phyloP scores from a whole-genome alignment of 2,888 invertebrate genomes.

The Lucinisca nassula region DNA sequence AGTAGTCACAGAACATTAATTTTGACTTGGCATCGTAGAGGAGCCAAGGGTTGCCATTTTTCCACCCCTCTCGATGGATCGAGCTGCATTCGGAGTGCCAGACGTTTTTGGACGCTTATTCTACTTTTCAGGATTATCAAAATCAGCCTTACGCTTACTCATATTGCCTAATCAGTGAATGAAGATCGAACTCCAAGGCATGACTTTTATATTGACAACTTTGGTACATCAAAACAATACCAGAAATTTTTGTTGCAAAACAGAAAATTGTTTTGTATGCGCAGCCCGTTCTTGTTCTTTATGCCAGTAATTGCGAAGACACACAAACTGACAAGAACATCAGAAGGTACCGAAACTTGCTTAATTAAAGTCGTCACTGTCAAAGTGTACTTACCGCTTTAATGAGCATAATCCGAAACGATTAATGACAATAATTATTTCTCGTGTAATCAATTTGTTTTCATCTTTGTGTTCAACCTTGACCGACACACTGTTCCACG shows the following conservation, averaged over 20 bases:
- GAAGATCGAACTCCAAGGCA: neutral
- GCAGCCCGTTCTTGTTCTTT: neutral
- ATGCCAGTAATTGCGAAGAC: neutral
- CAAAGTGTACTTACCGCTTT: neutral
- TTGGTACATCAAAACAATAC: neutral
- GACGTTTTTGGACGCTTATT: constrained; percentile 3
- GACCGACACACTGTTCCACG: neutral
- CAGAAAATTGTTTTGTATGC: neutral
- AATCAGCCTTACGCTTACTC: neutral
- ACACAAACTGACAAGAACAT: neutral
- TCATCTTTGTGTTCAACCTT: neutral
- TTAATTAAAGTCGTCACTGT: neutral
- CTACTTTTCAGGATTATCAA: neutral
- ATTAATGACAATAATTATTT: neutral
- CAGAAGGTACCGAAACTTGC: neutral
- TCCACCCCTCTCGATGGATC: neutral
- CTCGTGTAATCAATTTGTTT: neutral
- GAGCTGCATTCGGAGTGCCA: neutral
- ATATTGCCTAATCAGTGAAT: neutral
- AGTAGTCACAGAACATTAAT: constrained; percentile 5
- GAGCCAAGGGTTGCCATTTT: neutral
- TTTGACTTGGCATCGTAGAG: constrained; percentile 9
- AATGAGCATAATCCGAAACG: neutral
- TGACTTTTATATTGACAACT: neutral
- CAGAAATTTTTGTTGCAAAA: neutral